Conservation (phyloP, 2,797 vertebrate species). For the Odontamblyopus lacepedii region DNA sequence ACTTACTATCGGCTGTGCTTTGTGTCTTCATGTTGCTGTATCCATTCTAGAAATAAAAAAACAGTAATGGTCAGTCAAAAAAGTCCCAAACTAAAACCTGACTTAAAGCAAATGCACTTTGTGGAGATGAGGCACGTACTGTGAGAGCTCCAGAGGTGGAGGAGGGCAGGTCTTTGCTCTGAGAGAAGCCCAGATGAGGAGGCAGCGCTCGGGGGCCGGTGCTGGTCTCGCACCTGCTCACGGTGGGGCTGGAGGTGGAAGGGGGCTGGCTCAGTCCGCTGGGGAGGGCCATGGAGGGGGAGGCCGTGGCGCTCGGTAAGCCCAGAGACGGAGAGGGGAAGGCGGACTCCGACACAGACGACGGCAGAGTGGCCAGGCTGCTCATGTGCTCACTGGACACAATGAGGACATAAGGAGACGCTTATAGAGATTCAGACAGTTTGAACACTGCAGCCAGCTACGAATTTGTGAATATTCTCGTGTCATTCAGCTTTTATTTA, state of each 20-base stretch:
- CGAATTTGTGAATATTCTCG: no score
- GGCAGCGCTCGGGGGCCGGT: constrained; percentile 61
- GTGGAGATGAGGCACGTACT: constrained; percentile 65
- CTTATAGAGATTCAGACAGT: background rate
- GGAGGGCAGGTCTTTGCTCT: constrained; percentile 74
- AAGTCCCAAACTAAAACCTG: background rate
- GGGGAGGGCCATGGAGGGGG: constrained; percentile 77
- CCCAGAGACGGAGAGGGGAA: constrained; percentile 87
- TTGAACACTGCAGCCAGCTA: background rate
- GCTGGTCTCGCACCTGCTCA: constrained; percentile 80
- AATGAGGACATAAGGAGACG: background rate
- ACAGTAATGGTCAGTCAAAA: background rate
- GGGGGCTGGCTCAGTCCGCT: constrained; percentile 68
- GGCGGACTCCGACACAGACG: constrained; percentile 81
- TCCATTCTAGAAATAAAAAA: constrained; percentile 82
- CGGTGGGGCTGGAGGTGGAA: constrained; percentile 46
- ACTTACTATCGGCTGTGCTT: constrained; percentile 88
- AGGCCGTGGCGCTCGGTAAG: constrained; percentile 77
- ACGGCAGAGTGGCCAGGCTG: constrained; percentile 83
- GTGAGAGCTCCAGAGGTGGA: constrained; percentile 69
- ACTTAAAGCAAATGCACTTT: background rate
- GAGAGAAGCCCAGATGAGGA: constrained; percentile 72
- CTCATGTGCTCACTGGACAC: constrained; percentile 86
- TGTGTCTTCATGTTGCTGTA: constrained; percentile 83
- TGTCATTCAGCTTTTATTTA: no score